Evolutionary conservation across 2,797 vertebrate species (phyloP).

Genomic region (Macropus fuliginosus): DNA sequence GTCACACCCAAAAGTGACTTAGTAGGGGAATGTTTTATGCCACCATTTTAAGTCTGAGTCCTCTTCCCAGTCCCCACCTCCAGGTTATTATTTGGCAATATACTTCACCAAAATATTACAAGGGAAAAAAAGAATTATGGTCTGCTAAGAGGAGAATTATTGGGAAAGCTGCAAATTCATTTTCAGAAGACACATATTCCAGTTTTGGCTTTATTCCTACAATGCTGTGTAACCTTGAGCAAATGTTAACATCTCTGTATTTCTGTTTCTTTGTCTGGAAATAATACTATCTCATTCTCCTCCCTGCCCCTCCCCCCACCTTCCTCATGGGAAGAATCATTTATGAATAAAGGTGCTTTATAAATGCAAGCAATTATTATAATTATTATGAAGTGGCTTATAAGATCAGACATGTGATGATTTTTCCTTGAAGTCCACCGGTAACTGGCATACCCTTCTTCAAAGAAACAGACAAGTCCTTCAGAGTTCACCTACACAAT

Average conservation of each 20-base stretch:
- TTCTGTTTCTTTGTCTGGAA: neutral
- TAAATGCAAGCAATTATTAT: neutral
- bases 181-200: neutral
- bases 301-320: neutral
- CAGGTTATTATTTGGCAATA: neutral
- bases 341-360: slow-evolving; percentile 15
- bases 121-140: slow-evolving; percentile 11
- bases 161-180: neutral
- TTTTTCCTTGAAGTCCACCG: slow-evolving; percentile 35
- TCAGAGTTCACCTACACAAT: slow-evolving; percentile 45
- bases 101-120: slow-evolving; percentile 1
- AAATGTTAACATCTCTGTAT: neutral
- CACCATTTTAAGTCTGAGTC: neutral
- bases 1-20: neutral
- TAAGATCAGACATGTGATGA: neutral
- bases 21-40: neutral
- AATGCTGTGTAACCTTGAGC: neutral
- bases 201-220: slow-evolving; percentile 18
- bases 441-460: slow-evolving; percentile 36
- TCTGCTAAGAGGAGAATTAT: neutral
- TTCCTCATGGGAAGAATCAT: slow-evolving; percentile 19
- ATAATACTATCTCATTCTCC: neutral
- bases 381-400: slow-evolving; percentile 30
- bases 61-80: neutral
- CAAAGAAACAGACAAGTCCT: slow-evolving; percentile 45